These are phyloP conservation scores for Furnarius figulus DNA, from an alignment of 2,113 vertebrate species.

Conservation along the genomic window DNA sequence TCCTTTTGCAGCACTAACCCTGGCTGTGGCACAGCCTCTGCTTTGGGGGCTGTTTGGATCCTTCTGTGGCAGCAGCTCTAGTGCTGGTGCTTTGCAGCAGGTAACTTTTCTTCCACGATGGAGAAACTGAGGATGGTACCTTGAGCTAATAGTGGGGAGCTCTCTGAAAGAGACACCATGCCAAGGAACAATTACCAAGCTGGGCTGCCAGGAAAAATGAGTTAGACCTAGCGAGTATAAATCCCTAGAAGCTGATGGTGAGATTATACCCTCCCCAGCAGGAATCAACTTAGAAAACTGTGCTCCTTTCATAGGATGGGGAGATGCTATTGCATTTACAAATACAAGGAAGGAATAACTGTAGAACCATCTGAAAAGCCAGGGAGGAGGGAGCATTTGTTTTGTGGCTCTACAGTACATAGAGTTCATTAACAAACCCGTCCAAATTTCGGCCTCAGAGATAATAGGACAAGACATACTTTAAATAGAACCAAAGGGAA, in stretches of 20 bases:
- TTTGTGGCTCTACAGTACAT: not conserved
- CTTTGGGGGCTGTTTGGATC: not conserved
- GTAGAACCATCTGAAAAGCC: not conserved
- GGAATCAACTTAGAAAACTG: not conserved
- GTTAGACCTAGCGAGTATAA: not conserved
- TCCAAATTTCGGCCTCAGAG: constrained; percentile 3
- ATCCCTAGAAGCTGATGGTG: not conserved
- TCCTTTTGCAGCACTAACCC: not conserved
- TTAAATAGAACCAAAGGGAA: constrained; percentile 53
- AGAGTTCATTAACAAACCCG: not conserved
- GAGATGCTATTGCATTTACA: not conserved
- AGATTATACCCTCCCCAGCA: not conserved
- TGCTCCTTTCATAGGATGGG: not conserved
- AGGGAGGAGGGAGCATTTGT: not conserved
- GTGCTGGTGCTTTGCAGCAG: not conserved
- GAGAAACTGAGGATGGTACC: not conserved
- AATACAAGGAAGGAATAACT: not conserved
- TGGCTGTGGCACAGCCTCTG: rapidly evolving
- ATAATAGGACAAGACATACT: constrained; percentile 41
- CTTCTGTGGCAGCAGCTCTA: not conserved
- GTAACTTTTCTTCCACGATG: not conserved
- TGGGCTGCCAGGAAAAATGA: not conserved
- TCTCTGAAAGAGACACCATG: not conserved
- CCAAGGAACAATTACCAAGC: not conserved
- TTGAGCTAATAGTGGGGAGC: not conserved